Evolutionary conservation across 1,140 invertebrate species (phyloP), one percentile per base, ranked within the genome.

Genomic region (Saccostrea glomerata): DNA sequence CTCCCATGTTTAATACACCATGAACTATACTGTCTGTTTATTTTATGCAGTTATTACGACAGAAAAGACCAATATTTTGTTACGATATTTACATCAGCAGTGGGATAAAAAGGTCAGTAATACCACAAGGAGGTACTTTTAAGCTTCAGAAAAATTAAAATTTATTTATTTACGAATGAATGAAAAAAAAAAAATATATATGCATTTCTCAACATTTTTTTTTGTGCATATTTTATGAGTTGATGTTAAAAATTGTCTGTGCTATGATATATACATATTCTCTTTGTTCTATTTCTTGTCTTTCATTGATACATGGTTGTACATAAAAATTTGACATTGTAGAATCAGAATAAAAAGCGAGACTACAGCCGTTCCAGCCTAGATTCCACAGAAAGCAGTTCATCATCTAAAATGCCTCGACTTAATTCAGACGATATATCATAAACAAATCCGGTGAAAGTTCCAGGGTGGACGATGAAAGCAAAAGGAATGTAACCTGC

Each of bases 11-110:
- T 63, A 20, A 63, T n/a, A 63, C 17, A 63, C 0, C 15, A n/a
- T 63, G 5, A 63, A 63, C 58, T 63, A 30, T 82, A 13, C 15
- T 47, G 0, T 47, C 23, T 73, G 94, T 94, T 92, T 91, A 47
- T 47, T 47, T 47, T 92, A 96, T 97, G 90, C 95, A 97, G 97
- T 98, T 92, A 98, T 99, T 94, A 98, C 98, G 40, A 98, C 98
- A 94, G 98, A 99, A 95, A 98, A 98, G 95, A 98, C 98, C 82
- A 98, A 98, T 93, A 98, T 99, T 91, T 95, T 99, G 86, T 95
- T 99, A 92, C 97, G 98, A 95, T 99, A 98, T 95, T 96, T 99
- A 87, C 98, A 98, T 92, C 98, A 98, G 93, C 97, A 98, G 95
- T 98, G 97, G 97, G 98, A 98, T 92, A 98, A 98, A 96, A 98